Percentiles rank a stretch among this genome's conserved stretches.
phyloP scores from a whole-genome alignment of 2,113 vertebrate genomes.

The Lontra canadensis region DNA sequence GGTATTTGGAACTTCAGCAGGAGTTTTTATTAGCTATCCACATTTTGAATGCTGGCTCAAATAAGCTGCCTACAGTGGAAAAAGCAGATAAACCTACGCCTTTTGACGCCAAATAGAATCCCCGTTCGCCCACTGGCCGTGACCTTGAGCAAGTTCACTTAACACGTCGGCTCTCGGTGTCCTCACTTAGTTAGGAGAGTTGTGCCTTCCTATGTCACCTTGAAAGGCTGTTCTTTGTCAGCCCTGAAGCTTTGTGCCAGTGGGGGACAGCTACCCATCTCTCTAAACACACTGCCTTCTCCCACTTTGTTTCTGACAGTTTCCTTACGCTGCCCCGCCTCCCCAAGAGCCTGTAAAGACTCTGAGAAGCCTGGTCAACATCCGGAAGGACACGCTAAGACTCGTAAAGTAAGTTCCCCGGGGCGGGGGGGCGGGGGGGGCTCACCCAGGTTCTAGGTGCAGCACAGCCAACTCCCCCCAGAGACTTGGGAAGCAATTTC shows the following conservation, averaged over 20 bases:
- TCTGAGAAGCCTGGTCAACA: slow-evolving; percentile 96
- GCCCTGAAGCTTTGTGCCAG: fast-evolving
- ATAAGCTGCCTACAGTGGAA: background rate
- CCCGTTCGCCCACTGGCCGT: background rate
- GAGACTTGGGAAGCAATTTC: background rate
- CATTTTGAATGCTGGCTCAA: background rate
- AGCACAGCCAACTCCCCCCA: background rate
- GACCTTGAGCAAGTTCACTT: background rate
- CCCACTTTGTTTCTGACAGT: slow-evolving; percentile 84
- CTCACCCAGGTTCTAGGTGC: background rate
- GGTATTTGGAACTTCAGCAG: background rate
- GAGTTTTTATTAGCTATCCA: background rate
- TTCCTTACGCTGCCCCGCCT: slow-evolving; percentile 96
- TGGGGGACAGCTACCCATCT: background rate
- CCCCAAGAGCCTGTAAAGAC: slow-evolving; percentile 99
- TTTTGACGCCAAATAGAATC: background rate
- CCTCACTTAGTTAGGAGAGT: background rate
- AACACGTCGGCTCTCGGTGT: background rate
- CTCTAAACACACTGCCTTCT: slow-evolving; percentile 38
- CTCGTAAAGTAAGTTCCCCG: slow-evolving; percentile 90
- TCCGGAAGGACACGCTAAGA: slow-evolving; percentile 97
- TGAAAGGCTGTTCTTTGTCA: background rate
- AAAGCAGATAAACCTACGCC: background rate
- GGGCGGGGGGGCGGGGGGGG: background rate
- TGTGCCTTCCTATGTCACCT: background rate